Percentiles rank a stretch among this genome's conserved stretches.
Conservation (phyloP, 2,797 vertebrate genomes). For the Lerista edwardsae region DNA sequence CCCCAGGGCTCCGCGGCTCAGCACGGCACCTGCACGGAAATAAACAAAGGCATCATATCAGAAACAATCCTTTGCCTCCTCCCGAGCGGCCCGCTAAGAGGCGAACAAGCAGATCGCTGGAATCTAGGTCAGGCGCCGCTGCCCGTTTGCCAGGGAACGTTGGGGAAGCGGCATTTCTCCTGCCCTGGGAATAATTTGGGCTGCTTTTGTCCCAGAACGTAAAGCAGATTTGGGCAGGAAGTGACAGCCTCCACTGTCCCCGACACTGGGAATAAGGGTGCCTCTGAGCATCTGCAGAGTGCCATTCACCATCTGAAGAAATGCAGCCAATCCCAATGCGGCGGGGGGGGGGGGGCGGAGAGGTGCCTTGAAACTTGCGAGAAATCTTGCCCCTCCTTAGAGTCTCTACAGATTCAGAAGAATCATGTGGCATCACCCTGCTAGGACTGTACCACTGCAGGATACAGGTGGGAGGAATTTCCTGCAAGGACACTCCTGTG, state of each 20-base stretch:
- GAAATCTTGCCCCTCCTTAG: neutral
- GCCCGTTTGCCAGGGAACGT: neutral
- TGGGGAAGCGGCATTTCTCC: neutral
- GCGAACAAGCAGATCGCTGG: neutral
- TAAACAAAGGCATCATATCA: conserved; percentile 3
- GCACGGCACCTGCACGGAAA: neutral
- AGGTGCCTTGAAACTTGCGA: neutral
- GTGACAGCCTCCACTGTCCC: neutral
- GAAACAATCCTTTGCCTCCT: conserved; percentile 20
- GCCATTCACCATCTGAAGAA: neutral
- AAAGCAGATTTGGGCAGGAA: neutral
- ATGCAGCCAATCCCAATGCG: neutral
- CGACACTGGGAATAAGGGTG: neutral
- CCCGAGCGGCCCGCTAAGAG: conserved; percentile 4
- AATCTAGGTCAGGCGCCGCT: conserved; percentile 33
- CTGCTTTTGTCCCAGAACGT: neutral
- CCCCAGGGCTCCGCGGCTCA: neutral
- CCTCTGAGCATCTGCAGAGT: neutral
- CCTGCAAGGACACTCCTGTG: neutral
- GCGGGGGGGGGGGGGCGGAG: no score
- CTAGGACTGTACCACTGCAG: neutral
- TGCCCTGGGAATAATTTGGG: neutral
- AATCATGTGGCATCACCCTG: neutral
- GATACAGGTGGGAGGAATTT: neutral
- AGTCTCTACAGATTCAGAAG: neutral